Conservation (phyloP, 1,140 invertebrate species). For the Caerostris darwini region DNA sequence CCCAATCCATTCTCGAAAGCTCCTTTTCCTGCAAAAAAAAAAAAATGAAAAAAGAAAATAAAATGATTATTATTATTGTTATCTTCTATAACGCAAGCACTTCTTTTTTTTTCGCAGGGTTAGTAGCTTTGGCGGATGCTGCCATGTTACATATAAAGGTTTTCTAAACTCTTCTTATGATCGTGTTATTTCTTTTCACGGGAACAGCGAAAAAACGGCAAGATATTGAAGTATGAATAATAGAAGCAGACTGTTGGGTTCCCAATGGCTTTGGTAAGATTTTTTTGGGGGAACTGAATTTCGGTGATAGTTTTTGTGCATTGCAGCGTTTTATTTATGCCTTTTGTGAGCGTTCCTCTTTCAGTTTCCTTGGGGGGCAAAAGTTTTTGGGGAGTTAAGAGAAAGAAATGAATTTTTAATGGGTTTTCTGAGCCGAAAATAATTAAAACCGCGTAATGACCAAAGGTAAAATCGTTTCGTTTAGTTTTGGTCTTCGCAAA, state of each 20-base stretch:
- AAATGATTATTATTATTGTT: slow-evolving; percentile 74
- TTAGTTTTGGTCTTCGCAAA: no score
- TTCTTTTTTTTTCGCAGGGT: background rate
- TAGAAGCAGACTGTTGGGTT: slow-evolving; percentile 70
- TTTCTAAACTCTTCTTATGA: slow-evolving; percentile 60
- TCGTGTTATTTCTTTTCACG: slow-evolving; percentile 70
- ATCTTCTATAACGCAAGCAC: slow-evolving; percentile 53
- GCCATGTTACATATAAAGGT: slow-evolving; percentile 29
- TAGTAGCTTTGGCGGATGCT: background rate
- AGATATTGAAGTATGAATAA: slow-evolving; percentile 76
- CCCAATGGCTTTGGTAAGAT: slow-evolving; percentile 45
- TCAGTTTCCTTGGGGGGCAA: background rate
- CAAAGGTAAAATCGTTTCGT: background rate
- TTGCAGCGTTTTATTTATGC: slow-evolving; percentile 51
- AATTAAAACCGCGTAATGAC: slow-evolving; percentile 55
- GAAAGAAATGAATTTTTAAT: slow-evolving; percentile 61
- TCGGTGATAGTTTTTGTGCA: slow-evolving; percentile 44
- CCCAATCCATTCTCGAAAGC: no score
- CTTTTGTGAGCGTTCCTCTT: background rate
- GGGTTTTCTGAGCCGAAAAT: slow-evolving; percentile 26
- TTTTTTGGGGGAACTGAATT: slow-evolving; percentile 20
- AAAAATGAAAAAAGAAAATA: background rate
- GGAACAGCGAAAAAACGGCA: slow-evolving; percentile 44
- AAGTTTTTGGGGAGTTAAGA: slow-evolving; percentile 8
- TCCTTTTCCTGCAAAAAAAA: no score